Base-by-base conservation (phyloP, 2,797 vertebrate genomes). In the Limosa lapponica region DNA sequence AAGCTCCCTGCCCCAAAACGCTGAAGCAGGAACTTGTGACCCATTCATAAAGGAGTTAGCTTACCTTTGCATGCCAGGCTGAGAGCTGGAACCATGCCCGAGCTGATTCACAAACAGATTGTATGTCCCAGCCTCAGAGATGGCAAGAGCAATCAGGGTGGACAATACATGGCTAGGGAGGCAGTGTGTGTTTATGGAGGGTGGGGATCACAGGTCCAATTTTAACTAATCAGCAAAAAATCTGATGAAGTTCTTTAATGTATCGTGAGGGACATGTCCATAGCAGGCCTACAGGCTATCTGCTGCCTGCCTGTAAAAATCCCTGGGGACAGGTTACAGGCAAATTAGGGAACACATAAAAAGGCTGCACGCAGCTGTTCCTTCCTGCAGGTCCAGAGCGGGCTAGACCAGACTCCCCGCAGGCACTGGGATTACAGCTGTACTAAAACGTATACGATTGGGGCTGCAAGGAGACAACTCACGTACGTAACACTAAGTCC, bases 401-500 rank as follows among this genome's bases (percentile, higher is more conserved):
- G 13, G 16, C 49, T 79, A 39, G 25, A 36, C 8, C 36, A 80
- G 67, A 25, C 32, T 51, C 18, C 34, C 15, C 0, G 0, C 36
- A 55, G 59, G 44, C 43, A 46, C n/a, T n/a, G 67, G 39, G 37
- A 81, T 55, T 77, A 34, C 39, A 75, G 81, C 44, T 87, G 34
- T 39, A 30, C 44, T 25, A 22, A n/a, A 89, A 32, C 41, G 78
- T n/a, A 22, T 0, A 58, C 16, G 27, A 61, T 2, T 74, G 16
- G 36, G 58, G 12, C 55, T 72, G 70, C 69, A 57, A 61, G 77
- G 27, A 61, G 39, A 77, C 64, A 78, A 12, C 17, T 81, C 37
- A 4, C 8, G 3, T 74, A 54, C 0, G 0, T 78, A 67, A 59
- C 0, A 1, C 6, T 22, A 30, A 46, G 34, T 49, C 52, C 16